These are phyloP conservation scores for Eupithecia tripunctaria DNA, from an alignment of 2,888 invertebrate genomes.

Conservation along the genomic window DNA sequence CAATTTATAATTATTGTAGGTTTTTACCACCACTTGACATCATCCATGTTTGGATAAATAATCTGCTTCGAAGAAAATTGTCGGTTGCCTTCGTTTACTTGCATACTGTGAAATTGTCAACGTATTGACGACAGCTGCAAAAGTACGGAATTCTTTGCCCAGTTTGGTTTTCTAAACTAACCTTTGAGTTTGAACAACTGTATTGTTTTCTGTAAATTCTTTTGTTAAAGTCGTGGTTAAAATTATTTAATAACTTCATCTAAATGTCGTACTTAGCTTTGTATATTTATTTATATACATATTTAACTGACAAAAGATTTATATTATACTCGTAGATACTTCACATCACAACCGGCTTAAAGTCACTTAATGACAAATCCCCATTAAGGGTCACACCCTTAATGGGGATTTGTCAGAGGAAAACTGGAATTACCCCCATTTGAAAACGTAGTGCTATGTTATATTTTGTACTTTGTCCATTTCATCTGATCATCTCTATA, in stretches of 20 bases:
- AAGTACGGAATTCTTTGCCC: slow-evolving; percentile 32
- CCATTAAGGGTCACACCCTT: too few relatives aligned
- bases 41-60: slow-evolving; percentile 27
- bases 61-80: slow-evolving; percentile 34
- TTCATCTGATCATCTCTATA: too few relatives aligned
- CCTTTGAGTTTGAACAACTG: neutral
- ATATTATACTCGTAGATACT: too few relatives aligned
- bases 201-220: neutral
- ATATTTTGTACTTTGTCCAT: too few relatives aligned
- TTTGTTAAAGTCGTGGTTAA: neutral
- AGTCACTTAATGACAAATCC: too few relatives aligned
- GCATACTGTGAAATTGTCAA: slow-evolving; percentile 25
- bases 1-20: slow-evolving; percentile 15
- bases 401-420: too few relatives aligned
- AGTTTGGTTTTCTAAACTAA: slow-evolving; percentile 20
- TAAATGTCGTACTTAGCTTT: neutral
- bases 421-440: too few relatives aligned
- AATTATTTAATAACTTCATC: neutral
- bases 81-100: slow-evolving; percentile 21
- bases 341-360: too few relatives aligned
- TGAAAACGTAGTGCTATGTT: too few relatives aligned
- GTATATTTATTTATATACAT: too few relatives aligned
- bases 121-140: slow-evolving; percentile 32
- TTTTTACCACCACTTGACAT: slow-evolving; percentile 16
- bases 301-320: too few relatives aligned